Percentiles rank a stretch among this genome's conserved stretches.
These are phyloP conservation scores for Buathra laborator DNA, from an alignment of 2,888 invertebrate genomes.

Conservation along the genomic window DNA sequence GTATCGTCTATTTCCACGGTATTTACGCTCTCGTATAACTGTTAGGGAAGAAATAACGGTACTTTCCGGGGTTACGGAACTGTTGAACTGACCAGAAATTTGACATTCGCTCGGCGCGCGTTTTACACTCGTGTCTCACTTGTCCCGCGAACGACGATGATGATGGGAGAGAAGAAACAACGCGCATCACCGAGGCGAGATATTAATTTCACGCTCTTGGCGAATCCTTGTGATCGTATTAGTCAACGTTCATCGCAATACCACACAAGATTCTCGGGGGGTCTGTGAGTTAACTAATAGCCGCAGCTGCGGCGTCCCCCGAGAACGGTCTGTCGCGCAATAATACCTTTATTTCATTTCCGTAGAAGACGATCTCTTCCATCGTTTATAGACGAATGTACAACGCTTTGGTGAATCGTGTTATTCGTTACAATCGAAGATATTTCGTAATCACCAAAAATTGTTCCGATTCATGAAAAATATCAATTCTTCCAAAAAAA, in stretches of 20 bases:
- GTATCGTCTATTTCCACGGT: slow-evolving; percentile 23
- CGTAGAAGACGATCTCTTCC: slow-evolving; percentile 40
- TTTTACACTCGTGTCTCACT: not conserved
- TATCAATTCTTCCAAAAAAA: not conserved
- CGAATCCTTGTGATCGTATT: slow-evolving; percentile 65
- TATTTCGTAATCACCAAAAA: too few species aligned
- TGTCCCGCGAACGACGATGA: not conserved
- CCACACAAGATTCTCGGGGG: slow-evolving; percentile 2
- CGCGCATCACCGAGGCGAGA: slow-evolving; percentile 60
- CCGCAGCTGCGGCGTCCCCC: slow-evolving; percentile 25
- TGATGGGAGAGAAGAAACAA: not conserved
- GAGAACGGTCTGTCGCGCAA: slow-evolving; percentile 45
- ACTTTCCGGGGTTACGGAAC: slow-evolving; percentile 42
- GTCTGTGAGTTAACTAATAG: slow-evolving; percentile 45
- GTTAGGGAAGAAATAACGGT: slow-evolving; percentile 27
- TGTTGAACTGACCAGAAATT: slow-evolving; percentile 48
- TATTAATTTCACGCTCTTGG: slow-evolving; percentile 68
- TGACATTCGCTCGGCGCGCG: slow-evolving; percentile 51
- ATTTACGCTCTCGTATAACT: slow-evolving; percentile 6
- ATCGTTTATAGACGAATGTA: not conserved
- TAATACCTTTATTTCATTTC: slow-evolving; percentile 60
- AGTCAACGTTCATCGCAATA: slow-evolving; percentile 66
- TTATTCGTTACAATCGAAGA: too few species aligned
- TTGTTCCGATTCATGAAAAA: not conserved
- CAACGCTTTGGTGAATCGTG: too few species aligned